Evolutionary conservation across 2,797 vertebrate genomes (phyloP), one percentile per base, ranked within the genome.

Genomic region (Synanceia verrucosa): DNA sequence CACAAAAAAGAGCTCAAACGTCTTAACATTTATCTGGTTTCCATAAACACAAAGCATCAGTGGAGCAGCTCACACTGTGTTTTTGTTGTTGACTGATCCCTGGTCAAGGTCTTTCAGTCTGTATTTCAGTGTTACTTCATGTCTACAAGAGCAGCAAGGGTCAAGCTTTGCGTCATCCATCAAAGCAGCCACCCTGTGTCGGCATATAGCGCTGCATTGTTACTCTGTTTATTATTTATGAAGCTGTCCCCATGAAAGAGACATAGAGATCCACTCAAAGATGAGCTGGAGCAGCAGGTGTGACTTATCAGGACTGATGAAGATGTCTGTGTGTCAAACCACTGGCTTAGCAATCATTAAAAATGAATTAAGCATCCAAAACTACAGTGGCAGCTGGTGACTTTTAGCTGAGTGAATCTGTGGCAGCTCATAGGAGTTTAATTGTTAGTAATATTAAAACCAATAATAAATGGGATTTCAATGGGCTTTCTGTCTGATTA

Each of bases 161-260:
- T 88, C 78, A 81, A 24, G 50, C 64, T 52, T 18, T 5, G 46
- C 53, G 33, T 78, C 87, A 82, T 90, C 76, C 78, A 75, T 90
- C 86, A 90, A 37, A 76, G 57, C 72, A 52, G 46, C 73, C 37
- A 6, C 56, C 60, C 72, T 6, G 70, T n/a, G 70, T 68, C 74
- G 73, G 60, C 77, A 10, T 55, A 71, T 26, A 41, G 51, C 48
- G 47, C 78, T 2, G 26, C 21, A 41, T 61, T 52, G 60, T 79
- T 65, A 73, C 80, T 78, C 56, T 50, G 65, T 83, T 76, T 78
- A 76, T 86, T 85, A 88, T 88, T 86, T 84, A 85, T 86, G 83
- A 76, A 79, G 64, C 62, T 14, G 57, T 36, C 43, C 28, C 34
- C 61, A 73, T 71, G 52, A 84, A 76, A 84, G 58, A 83, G 48